Evolutionary conservation across 1,140 invertebrate species (phyloP), one percentile per base, ranked within the genome.

Genomic region (Bacillus rossius): DNA sequence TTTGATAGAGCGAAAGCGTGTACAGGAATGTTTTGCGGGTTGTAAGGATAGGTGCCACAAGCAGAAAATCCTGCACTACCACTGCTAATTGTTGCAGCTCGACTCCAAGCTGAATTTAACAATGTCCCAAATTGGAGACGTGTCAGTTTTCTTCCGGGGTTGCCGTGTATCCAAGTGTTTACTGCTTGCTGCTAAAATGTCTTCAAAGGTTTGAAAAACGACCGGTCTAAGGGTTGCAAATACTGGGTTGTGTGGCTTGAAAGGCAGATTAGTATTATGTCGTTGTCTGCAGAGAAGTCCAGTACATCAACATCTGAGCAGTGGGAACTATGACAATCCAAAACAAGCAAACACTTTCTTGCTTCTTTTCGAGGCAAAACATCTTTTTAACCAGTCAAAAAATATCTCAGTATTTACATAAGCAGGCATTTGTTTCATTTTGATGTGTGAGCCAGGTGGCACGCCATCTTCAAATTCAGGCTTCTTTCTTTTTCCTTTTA

Each of bases 161-260:
- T 34, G 10, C 29, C 10, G 29, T 34, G 29, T 34, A 34, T 4
- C 29, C 29, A 34, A 34, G 29, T 34, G 29, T 34, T 34, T 34
- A n/a, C 29, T 7, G 4, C 29, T 34, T 34, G 29, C 29, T 34
- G 29, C 29, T 10, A 34, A 34, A 34, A 34, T 34, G 29, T 34
- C 29, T 34, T 34, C 29, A 34, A 34, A 34, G 29, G 29, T 34
- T 34, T 34, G 10, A 34, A 4, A 10, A 34, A 34, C 29, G 29
- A 34, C 29, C 29, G 29, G 51, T 74, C 70, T 20, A 75, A 57
- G 16, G 72, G 69, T 63, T 75, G 70, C 5, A 72, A 55, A 56
- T 63, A 65, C 53, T 71, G 66, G 14, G 75, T 75, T n/a, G 64
- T 70, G 49, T 75, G 70, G 50, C 69, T 71, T n/a, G 69, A 68